Evolutionary conservation across 2,113 vertebrate species (phyloP), one percentile per base, ranked within the genome.

Genomic region (Nansenia antarctica): DNA sequence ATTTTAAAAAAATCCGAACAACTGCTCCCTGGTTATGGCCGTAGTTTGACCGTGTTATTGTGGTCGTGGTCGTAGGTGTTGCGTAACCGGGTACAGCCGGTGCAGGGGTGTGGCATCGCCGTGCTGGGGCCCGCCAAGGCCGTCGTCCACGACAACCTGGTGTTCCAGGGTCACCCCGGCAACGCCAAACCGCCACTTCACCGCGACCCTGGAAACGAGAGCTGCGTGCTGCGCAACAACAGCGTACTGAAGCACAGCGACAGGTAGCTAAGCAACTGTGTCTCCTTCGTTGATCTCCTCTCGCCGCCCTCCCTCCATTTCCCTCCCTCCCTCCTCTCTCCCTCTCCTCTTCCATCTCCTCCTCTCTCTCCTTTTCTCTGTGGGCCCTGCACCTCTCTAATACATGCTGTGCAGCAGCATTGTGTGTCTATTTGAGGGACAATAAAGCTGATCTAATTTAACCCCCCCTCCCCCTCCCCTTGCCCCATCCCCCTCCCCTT

Each of bases 61-160:
- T 20, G 3, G 24, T 35, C 71, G 61, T 58, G 7, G 68, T 0
- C 5, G 62, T 76, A 97, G 95, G 92, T 95, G 8, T 82, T 93
- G 71, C 94, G 93, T 65, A 98, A 96, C 80, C 93, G 96, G 27
- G 92, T 97, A 73, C 94, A 96, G 47, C 93, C 95, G 3, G 87
- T 93, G 65, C 90, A 81, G 35, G 91, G 90, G 69, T 95, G 91
- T 12, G 93, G 93, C 39, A 94, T 98, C 18, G 91, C 91, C 0
- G 84, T 97, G n/a, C 87, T 91, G 22, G 93, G 94, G 65, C 86
- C 90, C 18, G 91, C 92, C 31, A 94, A 92, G 82, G 95, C 93
- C 31, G 69, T 92, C n/a, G 90, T 98, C 32, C 92, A 95, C 68
- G 94, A 96, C 79, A 98, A 97, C 72, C 77, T 94, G 53, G 89